Evolutionary conservation across 1,140 invertebrate species (phyloP).

Genomic region (Bathynomus jamesi): DNA sequence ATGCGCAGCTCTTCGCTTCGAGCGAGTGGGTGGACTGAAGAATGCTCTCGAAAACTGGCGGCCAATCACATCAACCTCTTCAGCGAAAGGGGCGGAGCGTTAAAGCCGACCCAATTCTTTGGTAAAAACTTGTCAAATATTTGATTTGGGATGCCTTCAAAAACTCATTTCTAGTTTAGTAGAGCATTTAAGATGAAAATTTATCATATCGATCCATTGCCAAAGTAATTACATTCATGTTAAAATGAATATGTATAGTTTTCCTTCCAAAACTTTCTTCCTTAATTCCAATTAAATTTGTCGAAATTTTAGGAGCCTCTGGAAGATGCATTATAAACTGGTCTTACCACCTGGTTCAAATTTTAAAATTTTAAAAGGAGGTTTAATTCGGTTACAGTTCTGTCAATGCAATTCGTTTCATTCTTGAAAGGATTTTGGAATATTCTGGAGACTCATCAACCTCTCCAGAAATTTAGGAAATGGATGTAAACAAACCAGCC

Average conservation of each 20-base stretch:
- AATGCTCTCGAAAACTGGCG: background rate
- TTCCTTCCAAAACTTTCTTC: background rate
- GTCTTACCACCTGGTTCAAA: too few species aligned
- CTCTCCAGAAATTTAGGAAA: background rate
- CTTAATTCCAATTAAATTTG: background rate
- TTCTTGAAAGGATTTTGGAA: background rate
- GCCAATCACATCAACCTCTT: background rate
- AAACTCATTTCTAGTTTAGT: background rate
- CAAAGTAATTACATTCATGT: background rate
- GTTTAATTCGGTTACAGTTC: background rate
- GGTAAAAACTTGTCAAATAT: background rate
- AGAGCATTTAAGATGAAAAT: background rate
- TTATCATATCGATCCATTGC: background rate
- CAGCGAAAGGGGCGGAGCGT: background rate
- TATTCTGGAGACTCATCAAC: background rate
- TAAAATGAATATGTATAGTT: background rate
- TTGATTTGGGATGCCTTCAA: constrained; percentile 1
- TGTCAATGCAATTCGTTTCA: background rate
- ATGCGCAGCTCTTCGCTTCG: background rate
- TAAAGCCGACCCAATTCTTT: background rate
- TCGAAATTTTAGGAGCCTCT: background rate
- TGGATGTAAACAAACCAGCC: background rate
- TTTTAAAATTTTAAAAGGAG: too few species aligned
- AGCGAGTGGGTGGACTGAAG: background rate
- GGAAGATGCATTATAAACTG: too few species aligned